Conservation (phyloP, 2,888 invertebrate genomes). For the Agrotis segetum region DNA sequence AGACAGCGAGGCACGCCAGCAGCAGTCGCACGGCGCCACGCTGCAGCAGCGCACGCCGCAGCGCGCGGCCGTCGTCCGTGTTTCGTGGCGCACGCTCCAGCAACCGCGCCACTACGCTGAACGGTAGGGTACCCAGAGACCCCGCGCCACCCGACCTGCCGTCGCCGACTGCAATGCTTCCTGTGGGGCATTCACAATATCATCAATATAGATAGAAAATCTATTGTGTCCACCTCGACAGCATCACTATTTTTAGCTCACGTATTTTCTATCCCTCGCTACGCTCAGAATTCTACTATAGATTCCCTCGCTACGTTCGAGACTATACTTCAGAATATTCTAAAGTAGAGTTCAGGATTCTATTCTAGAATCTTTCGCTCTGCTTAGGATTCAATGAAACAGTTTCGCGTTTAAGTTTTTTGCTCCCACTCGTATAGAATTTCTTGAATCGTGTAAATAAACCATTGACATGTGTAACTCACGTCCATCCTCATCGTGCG, state of each 20-base stretch:
- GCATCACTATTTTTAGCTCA: no score
- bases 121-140: constrained; percentile 92
- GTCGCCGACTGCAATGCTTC: constrained; percentile 81
- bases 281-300: no score
- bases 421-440: background rate
- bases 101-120: constrained; percentile 94
- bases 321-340: no score
- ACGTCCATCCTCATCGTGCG: constrained; percentile 98
- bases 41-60: constrained; percentile 95
- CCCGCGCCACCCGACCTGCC: constrained; percentile 62
- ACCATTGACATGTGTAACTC: constrained; percentile 68
- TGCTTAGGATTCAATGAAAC: no score
- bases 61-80: constrained; percentile 90
- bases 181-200: constrained; percentile 62
- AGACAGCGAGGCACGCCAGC: constrained; percentile 96
- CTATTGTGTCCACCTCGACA: no score
- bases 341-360: no score
- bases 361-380: no score
- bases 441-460: no score
- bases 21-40: constrained; percentile 96
- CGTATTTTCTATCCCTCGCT: no score
- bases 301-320: no score
- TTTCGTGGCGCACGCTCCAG: constrained; percentile 95
- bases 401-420: background rate
- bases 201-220: no score